Evolutionary conservation across 1,140 invertebrate species (phyloP), one percentile per base, ranked within the genome.

Genomic region (Akabosia matsudoensis): DNA sequence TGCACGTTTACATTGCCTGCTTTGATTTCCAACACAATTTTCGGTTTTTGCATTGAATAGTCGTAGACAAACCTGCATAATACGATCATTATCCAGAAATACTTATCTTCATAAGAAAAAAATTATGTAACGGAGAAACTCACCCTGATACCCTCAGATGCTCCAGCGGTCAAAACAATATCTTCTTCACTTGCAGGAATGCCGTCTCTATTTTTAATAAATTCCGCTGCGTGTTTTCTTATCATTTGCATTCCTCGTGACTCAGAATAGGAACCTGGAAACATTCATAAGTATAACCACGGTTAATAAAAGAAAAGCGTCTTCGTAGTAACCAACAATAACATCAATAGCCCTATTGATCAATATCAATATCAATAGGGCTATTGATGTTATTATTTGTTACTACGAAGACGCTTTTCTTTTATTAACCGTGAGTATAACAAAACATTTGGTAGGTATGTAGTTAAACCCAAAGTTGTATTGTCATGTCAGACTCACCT

Each of bases 161-260:
- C 96, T 79, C 97, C 97, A 34, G 91, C 93, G 56, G 91, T 92
- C 4, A 99, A 86, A 75, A 96, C 90, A 75, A 99, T 89, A 86
- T 98, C 90, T 73, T 91, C 86, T 84, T 90, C 92, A 85, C 93
- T 86, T 74, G 88, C 84, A 0, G 91, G 89, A 79, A 93, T 87
- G 7, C 91, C 91, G 87, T 99, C 97, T 30, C 97, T 87, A 30
- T 88, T 84, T 83, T 90, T 83, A 82, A 99, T 99, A 85, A 97
- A 99, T 72, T 92, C 85, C 0, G 96, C 94, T 37, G 93, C 91
- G 84, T 98, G 94, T 78, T 90, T 90, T 2, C 97, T 88, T 78
- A 99, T 94, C 18, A 94, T 84, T 86, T 97, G 95, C 78, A 99
- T 90, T 31, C 97, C 97, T 54, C 92, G 88, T 1, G 96, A 97